Evolutionary conservation across 2,797 vertebrate genomes (phyloP), one percentile per base, ranked within the genome.

Genomic region (Trachurus trachurus): DNA sequence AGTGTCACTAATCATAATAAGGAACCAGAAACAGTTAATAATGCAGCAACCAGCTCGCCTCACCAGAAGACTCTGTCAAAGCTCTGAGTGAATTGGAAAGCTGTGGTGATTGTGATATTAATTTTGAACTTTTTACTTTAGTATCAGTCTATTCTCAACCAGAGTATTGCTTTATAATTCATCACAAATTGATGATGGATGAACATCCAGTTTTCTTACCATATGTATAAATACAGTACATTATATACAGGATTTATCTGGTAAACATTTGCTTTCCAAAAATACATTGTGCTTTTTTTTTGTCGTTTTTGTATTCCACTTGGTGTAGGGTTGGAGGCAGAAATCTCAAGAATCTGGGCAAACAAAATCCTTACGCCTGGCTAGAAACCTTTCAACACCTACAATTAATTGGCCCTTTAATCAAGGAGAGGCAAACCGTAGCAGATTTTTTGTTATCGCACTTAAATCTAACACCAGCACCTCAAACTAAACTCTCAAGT

Each of bases 401-500:
- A 40, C 11, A 12, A 0, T n/a, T 12, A 74, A 52, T n/a, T 31
- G 31, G 8, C n/a, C 21, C 12, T 63, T 26, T 47, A 9, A 53
- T 68, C 2, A 1, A 6, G 31, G 39, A 37, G 40, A 29, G 31
- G 19, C 39, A 29, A 39, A 17, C 13, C 0, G 19, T 45, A 44
- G 17, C 42, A 47, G 17, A 63, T 6, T 47, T 47, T 1, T 44
- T 44, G 11, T 12, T 45, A 11, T 29, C 37, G 9, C 59, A 4
- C 31, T 42, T 21, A 19, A 60, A 4, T 52, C 9, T 66, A 31
- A 3, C 15, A 52, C 9, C 52, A 16, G 31, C 61, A 56, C 15
- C n/a, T 69, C 7, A 37, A 63, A 65, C 22, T n/a, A 29, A 37
- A 63, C 42, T 53, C 66, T 63, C 2, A 49, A 65, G 16, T 64